Percentiles rank a stretch among this genome's conserved stretches.
Evolutionary conservation across 2,888 invertebrate species (phyloP).

Genomic region (Drosophila neutralis): DNA sequence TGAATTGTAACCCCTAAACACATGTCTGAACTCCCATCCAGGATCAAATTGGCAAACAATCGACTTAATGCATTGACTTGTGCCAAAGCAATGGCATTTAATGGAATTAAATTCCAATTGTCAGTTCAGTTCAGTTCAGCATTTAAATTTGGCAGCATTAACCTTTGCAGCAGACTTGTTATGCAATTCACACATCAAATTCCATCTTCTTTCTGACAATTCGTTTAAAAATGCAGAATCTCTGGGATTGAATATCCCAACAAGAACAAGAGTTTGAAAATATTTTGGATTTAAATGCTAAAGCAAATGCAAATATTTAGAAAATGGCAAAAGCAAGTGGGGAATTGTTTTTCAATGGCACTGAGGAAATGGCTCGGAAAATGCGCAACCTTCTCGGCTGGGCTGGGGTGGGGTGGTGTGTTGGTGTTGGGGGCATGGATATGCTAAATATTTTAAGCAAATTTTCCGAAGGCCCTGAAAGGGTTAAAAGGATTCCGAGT

Average conservation of each 20-base stretch:
- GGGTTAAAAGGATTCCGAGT: conserved; percentile 32
- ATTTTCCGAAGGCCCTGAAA: conserved; percentile 11
- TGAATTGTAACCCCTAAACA: conserved; percentile 1
- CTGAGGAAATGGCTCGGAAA: conserved; percentile 38
- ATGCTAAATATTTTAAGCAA: conserved; percentile 17
- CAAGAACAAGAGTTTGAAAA: conserved; percentile 13
- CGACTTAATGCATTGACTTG: conserved; percentile 48
- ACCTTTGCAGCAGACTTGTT: neutral
- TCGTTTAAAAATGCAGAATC: conserved; percentile 1
- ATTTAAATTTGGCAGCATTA: conserved; percentile 7
- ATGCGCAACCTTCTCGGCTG: conserved; percentile 14
- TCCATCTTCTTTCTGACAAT: neutral
- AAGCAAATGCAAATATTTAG: conserved; percentile 41
- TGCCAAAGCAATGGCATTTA: conserved; percentile 26
- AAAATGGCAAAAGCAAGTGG: conserved; percentile 12
- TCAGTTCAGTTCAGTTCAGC: conserved; percentile 7
- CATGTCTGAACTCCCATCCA: conserved; percentile 25
- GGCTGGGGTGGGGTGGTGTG: too few relatives aligned
- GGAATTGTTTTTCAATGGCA: conserved; percentile 23
- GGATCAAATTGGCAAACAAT: conserved; percentile 47
- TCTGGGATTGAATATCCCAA: neutral
- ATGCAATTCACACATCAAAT: neutral
- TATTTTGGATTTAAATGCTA: conserved; percentile 33
- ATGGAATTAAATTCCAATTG: conserved; percentile 1
- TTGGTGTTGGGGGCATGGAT: neutral